Percentiles rank a stretch among this genome's conserved stretches.
Evolutionary conservation across 2,113 vertebrate genomes (phyloP).

Genomic region (Hiodon tergisus): DNA sequence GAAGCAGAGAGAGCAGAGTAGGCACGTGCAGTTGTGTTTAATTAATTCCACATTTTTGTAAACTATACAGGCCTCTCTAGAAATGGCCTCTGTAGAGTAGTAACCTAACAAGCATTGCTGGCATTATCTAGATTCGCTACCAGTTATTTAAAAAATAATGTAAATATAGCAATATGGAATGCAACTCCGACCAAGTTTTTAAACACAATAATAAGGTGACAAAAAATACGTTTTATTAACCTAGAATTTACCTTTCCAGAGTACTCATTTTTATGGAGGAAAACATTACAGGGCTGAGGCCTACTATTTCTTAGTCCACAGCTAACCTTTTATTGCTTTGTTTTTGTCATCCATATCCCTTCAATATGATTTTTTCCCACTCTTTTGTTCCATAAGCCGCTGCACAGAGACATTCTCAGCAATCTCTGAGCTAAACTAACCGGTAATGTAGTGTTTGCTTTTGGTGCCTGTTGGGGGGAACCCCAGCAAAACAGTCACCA

Average conservation of each 20-base stretch:
- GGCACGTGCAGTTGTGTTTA: background rate
- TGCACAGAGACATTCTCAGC: background rate
- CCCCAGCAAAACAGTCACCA: slow-evolving; percentile 19
- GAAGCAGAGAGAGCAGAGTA: background rate
- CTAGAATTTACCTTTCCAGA: background rate
- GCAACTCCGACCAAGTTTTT: background rate
- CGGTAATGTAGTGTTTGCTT: slow-evolving; percentile 17
- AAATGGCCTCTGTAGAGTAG: background rate
- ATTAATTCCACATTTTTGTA: background rate
- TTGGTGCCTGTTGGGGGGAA: slow-evolving; percentile 14
- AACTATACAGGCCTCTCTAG: background rate
- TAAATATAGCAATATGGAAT: background rate
- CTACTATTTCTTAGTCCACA: background rate
- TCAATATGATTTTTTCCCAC: background rate
- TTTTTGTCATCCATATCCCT: background rate
- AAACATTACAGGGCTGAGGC: background rate
- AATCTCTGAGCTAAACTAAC: background rate
- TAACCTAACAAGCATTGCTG: background rate
- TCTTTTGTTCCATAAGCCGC: background rate
- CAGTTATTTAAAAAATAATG: background rate
- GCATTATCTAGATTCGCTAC: background rate
- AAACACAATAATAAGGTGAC: background rate
- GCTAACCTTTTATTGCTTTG: background rate
- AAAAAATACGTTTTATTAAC: background rate
- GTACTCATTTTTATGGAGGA: background rate